A percentile compares a stretch with the other conserved stretches of the same genome.
These are phyloP conservation scores for Drosophila auraria DNA, from an alignment of 1,140 invertebrate species.

Conservation along the genomic window DNA sequence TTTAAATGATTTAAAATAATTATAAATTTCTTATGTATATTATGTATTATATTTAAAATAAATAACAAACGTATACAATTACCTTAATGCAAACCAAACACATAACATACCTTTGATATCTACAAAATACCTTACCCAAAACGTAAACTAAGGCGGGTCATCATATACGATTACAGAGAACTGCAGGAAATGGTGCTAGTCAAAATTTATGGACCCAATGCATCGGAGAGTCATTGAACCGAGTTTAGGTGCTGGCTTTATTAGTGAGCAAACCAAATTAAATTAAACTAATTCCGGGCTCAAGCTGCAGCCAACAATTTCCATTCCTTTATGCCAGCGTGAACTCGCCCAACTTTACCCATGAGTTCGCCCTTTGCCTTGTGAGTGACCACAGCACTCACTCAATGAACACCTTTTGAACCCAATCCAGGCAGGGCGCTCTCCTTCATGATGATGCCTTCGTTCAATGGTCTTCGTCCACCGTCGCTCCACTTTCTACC, in stretches of 20 bases:
- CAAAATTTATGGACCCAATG: constrained; percentile 29
- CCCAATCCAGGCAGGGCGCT: constrained; percentile 16
- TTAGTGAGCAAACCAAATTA: constrained; percentile 11
- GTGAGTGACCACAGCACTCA: constrained; percentile 33
- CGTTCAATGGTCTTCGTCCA: constrained; percentile 25
- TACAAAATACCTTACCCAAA: neutral
- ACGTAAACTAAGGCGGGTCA: constrained; percentile 1
- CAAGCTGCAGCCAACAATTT: neutral
- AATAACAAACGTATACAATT: too few species aligned
- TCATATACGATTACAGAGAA: neutral
- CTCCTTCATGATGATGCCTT: constrained; percentile 10
- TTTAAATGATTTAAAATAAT: too few species aligned
- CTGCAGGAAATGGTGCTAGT: constrained; percentile 2
- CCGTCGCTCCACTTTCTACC: neutral
- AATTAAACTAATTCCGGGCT: constrained; percentile 2
- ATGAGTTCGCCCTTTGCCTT: neutral
- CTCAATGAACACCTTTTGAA: constrained; percentile 54
- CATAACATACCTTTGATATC: neutral
- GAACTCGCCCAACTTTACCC: neutral
- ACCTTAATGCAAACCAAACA: neutral
- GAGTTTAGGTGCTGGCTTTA: neutral
- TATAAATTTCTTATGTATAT: too few species aligned
- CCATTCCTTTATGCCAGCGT: neutral
- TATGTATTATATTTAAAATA: too few species aligned
- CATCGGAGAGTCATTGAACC: constrained; percentile 24